A percentile compares a stretch with the other conserved stretches of the same genome.
Evolutionary conservation across 1,140 invertebrate genomes (phyloP).

Genomic region (Brachionus manjavacas): DNA sequence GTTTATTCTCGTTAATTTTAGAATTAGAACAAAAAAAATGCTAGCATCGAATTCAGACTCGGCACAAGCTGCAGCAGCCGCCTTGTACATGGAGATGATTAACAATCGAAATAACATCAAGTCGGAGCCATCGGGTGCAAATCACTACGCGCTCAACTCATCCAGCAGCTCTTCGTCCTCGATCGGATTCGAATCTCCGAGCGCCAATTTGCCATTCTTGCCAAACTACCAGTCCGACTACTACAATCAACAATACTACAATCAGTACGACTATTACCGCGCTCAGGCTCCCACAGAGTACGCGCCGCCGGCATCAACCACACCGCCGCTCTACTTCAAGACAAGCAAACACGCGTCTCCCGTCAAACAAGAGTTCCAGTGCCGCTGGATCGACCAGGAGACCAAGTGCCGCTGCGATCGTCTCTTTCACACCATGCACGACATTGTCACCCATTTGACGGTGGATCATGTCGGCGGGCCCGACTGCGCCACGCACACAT

Average conservation of each 20-base stretch:
- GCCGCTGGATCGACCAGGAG: slow-evolving; percentile 41
- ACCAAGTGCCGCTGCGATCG: slow-evolving; percentile 30
- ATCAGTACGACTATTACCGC: slow-evolving; percentile 22
- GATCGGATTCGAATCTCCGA: neutral
- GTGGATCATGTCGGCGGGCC: slow-evolving; percentile 42
- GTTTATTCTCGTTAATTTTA: neutral
- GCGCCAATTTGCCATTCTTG: neutral
- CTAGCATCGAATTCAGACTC: neutral
- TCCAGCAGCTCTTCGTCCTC: neutral
- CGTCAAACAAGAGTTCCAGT: slow-evolving; percentile 23
- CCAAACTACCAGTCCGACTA: slow-evolving; percentile 1
- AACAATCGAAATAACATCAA: slow-evolving; percentile 15
- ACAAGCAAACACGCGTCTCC: neutral
- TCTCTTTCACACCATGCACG: slow-evolving; percentile 26
- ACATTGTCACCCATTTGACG: slow-evolving; percentile 42
- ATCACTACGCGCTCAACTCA: slow-evolving; percentile 17
- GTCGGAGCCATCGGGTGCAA: neutral
- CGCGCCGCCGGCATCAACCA: neutral
- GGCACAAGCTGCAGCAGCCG: slow-evolving; percentile 1
- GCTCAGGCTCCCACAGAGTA: neutral
- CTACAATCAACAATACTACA: slow-evolving; percentile 19
- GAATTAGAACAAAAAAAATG: slow-evolving; percentile 7
- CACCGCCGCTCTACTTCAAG: neutral
- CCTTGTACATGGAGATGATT: slow-evolving; percentile 37
- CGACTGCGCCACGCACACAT: slow-evolving; percentile 4